Evolutionary conservation across 2,888 invertebrate genomes (phyloP).

Genomic region (Neria commutata): DNA sequence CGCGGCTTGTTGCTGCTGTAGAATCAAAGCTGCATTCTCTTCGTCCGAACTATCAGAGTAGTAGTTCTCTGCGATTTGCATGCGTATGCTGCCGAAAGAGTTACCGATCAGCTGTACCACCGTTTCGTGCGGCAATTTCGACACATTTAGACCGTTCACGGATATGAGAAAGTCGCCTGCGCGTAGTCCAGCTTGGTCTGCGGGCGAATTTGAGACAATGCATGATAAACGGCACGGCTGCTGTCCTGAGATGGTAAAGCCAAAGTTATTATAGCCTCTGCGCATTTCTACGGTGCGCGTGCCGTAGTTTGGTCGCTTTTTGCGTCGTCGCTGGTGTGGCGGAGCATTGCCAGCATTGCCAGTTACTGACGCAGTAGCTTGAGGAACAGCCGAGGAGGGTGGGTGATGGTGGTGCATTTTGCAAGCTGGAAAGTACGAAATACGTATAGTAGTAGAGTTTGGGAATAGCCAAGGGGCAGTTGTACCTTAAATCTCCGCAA

Average conservation of each 20-base stretch:
- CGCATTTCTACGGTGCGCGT: constrained; percentile 75
- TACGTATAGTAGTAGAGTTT: too few relatives aligned
- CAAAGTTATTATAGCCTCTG: constrained; percentile 88
- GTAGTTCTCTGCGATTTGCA: constrained; percentile 87
- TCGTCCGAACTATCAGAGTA: constrained; percentile 87
- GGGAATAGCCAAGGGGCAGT: too few relatives aligned
- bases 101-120: constrained; percentile 90
- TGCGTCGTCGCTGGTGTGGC: constrained; percentile 64
- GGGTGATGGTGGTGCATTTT: background rate
- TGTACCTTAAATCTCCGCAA: too few relatives aligned
- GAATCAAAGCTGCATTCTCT: constrained; percentile 64
- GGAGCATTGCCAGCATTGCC: background rate
- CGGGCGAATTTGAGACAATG: constrained; percentile 88
- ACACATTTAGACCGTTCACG: constrained; percentile 89
- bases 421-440: too few relatives aligned
- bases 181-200: constrained; percentile 86
- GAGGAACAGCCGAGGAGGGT: too few relatives aligned
- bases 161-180: constrained; percentile 92
- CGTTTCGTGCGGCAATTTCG: constrained; percentile 90
- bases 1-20: constrained; percentile 36
- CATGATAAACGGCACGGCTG: constrained; percentile 94
- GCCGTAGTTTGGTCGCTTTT: constrained; percentile 70
- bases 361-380: background rate
- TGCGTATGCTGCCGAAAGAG: constrained; percentile 79
- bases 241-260: constrained; percentile 97